These are phyloP conservation scores for Heliconius nattereri DNA, from an alignment of 1,140 invertebrate species.

Conservation along the genomic window DNA sequence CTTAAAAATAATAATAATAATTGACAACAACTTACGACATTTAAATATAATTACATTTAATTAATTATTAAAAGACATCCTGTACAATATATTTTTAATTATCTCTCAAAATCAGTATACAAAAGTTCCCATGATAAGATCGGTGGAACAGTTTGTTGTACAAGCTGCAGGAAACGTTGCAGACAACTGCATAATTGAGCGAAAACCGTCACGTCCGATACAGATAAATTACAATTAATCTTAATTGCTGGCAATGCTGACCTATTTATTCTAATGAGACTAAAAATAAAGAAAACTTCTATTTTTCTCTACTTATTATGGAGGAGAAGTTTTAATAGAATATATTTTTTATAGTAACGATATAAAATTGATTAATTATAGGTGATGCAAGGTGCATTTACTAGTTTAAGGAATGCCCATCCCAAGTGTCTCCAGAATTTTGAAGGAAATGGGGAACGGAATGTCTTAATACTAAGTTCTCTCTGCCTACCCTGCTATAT, in stretches of 20 bases:
- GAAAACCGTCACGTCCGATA: not conserved
- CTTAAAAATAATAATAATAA: too few species aligned
- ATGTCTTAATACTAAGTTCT: too few species aligned
- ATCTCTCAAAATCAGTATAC: not conserved
- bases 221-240: not conserved
- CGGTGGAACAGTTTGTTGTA: not conserved
- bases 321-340: not conserved
- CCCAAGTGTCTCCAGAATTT: too few species aligned
- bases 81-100: not conserved
- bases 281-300: not conserved
- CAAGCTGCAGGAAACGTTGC: constrained; percentile 1
- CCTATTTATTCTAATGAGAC: not conserved
- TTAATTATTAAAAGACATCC: not conserved
- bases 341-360: too few species aligned
- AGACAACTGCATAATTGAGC: constrained; percentile 8
- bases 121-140: not conserved
- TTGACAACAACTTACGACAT: too few species aligned
- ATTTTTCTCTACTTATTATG: not conserved
- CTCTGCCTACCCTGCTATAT: too few species aligned
- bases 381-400: not conserved
- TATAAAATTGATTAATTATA: too few species aligned
- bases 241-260: not conserved
- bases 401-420: not conserved
- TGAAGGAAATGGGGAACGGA: too few species aligned
- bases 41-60: not conserved